phyloP scores from a whole-genome alignment of 2,113 vertebrate genomes.

The Octodon degus region DNA sequence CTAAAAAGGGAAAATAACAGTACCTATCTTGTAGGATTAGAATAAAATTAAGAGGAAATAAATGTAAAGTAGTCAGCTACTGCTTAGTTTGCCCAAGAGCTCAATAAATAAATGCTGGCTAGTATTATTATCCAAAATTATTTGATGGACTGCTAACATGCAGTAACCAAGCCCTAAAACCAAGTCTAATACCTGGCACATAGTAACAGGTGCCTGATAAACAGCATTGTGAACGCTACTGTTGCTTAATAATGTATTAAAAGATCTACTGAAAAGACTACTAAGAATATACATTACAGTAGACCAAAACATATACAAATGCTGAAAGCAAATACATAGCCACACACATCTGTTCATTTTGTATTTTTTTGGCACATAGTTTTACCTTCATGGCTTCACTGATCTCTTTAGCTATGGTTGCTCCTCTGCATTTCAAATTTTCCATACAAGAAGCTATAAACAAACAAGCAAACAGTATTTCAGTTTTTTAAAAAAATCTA shows the following conservation, averaged over 20 bases:
- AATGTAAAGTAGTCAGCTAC: background rate
- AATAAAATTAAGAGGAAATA: background rate
- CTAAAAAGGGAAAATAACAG: slow-evolving; percentile 22
- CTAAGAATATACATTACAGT: background rate
- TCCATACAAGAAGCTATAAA: slow-evolving; percentile 84
- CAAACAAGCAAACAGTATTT: slow-evolving; percentile 59
- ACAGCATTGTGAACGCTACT: background rate
- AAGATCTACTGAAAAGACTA: background rate
- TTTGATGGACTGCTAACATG: background rate
- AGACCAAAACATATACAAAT: background rate
- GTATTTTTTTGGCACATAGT: background rate
- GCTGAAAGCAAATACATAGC: background rate
- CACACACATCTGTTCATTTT: background rate
- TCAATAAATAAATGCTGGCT: background rate
- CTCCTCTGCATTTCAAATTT: slow-evolving; percentile 86
- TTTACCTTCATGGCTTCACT: slow-evolving; percentile 91
- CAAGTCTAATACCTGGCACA: background rate
- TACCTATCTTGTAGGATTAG: background rate
- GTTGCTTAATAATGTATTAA: background rate
- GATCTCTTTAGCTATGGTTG: slow-evolving; percentile 86
- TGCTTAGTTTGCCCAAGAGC: background rate
- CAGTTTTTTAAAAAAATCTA: slow-evolving; percentile 12
- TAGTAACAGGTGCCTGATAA: background rate
- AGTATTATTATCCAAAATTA: background rate
- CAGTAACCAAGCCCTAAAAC: slow-evolving; percentile 2